These are phyloP conservation scores for Bradypus variegatus DNA, from an alignment of 2,797 vertebrate species.

Conservation along the genomic window DNA sequence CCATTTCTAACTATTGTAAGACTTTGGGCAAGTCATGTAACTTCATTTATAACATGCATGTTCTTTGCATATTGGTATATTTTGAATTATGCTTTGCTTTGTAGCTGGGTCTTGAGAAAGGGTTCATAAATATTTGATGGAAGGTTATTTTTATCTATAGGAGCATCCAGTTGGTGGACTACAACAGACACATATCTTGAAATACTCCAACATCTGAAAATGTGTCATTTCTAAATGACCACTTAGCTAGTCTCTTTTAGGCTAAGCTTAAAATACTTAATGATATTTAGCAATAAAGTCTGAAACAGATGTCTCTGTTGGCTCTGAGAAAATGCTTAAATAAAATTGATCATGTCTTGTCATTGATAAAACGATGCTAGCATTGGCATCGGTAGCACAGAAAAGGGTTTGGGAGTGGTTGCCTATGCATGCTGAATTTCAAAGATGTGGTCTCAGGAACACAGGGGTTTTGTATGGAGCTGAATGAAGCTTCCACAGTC, in stretches of 20 bases:
- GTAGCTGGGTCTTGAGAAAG: constrained; percentile 9
- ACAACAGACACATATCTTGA: neutral
- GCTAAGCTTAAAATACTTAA: constrained; percentile 38
- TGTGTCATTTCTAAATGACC: neutral
- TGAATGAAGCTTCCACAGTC: constrained; percentile 70
- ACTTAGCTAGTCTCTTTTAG: constrained; percentile 8
- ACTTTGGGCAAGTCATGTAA: neutral
- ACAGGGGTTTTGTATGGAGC: constrained; percentile 63
- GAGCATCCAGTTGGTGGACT: neutral
- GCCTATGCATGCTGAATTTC: constrained; percentile 72
- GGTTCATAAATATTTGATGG: constrained; percentile 22
- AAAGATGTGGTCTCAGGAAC: constrained; percentile 68
- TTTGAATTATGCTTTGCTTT: constrained; percentile 24
- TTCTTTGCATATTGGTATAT: neutral
- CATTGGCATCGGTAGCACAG: constrained; percentile 58
- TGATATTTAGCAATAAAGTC: constrained; percentile 25
- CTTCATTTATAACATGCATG: neutral
- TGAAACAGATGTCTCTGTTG: constrained; percentile 52
- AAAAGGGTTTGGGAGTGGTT: constrained; percentile 67
- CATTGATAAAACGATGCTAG: constrained; percentile 70
- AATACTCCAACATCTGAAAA: constrained; percentile 12
- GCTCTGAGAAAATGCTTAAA: constrained; percentile 50
- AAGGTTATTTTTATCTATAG: constrained; percentile 23
- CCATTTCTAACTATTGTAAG: neutral
- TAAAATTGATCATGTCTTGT: constrained; percentile 60